Evolutionary conservation across 2,888 invertebrate species (phyloP), one percentile per base, ranked within the genome.

Genomic region (Drosophila putrida): DNA sequence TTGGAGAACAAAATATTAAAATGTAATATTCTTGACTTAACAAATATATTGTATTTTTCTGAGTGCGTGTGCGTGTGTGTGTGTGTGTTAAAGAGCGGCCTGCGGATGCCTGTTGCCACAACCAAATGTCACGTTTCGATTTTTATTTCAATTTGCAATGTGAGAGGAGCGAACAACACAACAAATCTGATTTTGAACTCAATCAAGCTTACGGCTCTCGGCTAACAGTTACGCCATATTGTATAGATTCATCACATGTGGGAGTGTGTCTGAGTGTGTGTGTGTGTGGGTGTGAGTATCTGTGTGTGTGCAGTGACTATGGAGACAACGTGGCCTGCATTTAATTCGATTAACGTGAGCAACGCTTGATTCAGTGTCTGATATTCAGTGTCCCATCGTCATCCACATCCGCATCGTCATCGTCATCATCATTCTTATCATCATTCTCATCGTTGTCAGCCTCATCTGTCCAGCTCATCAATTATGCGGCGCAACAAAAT

Each of bases 101-200:
- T 65, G 65, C 27, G 66, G 55, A 36, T 25, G 75, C 67, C 67
- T 71, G 53, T 68, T 77, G 69, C 78, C 79, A 66, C 78, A 78
- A 38, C 66, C 75, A 74, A 74, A 70, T 78, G 76, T 74, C 76
- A 77, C 76, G 76, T 77, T 74, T 74, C 79, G 78, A 20, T 64
- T 74, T 78, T 77, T 77, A 74, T 79, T 79, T 79, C 80, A 79
- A 79, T 79, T 79, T 75, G 67, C 72, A 79, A 77, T 78, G 78
- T 69, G 76, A 70, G 74, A 65, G 69, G 74, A 65, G 69, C 65
- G 54, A 62, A 60, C 51, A 62, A 60, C 51, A 79, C 58, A 79
- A 71, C 80, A 78, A 79, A 79, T 79, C 80, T 68, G 78, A 75
- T 79, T 79, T 75, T 73, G 60, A 79, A 75, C 80, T 79, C 76